Base-by-base conservation (phyloP, 2,113 vertebrate species). In the Protomyctophum bolini region DNA sequence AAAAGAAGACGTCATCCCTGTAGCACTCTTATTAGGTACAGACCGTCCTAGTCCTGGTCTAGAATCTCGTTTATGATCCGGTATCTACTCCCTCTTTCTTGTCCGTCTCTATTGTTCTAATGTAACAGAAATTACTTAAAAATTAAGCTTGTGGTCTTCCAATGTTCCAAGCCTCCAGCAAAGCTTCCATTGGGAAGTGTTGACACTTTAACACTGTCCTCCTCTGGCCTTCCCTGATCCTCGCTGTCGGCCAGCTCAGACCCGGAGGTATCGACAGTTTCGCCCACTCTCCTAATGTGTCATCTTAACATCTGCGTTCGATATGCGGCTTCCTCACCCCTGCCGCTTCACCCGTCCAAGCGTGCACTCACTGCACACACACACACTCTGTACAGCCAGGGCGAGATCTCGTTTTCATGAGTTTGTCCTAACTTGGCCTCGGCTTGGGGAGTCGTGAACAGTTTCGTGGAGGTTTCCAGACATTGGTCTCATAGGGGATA, bases 241-340 rank as follows among this genome's bases (percentile, higher is more conserved):
- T 76, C 66, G 63, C 49, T 58, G 33, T 69, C 50, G 45, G 66
- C 64, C 61, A 72, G 52, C 47, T 56, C 14, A 14, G 75, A 56
- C 63, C 57, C 68, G 1, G 4, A 72, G 56, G 59, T 66, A 70
- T 66, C 46, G 57, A 28, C 62, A 2, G 33, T 0, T 41, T 62
- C 56, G 10, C 74, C 74, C 72, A 66, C 58, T 28, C 72, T 50
- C 2, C 33, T 7, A 55, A 63, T 12, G 74, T 84, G 81, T 90
- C 69, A 70, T 76, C 80, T 75, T 73, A 68, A 75, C 88, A 86
- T 88, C 84, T 88, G 85, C 12, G 73, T 81, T 68, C 66, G 67
- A 87, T 87, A 72, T 48, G 48, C 52, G 63, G 21, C n/a, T 9
- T 77, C 62, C 63, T 85, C 4, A 58, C 58, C 75, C 70, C 70